phyloP scores from a whole-genome alignment of 2,888 invertebrate genomes.

The Meandrusa payeni region DNA sequence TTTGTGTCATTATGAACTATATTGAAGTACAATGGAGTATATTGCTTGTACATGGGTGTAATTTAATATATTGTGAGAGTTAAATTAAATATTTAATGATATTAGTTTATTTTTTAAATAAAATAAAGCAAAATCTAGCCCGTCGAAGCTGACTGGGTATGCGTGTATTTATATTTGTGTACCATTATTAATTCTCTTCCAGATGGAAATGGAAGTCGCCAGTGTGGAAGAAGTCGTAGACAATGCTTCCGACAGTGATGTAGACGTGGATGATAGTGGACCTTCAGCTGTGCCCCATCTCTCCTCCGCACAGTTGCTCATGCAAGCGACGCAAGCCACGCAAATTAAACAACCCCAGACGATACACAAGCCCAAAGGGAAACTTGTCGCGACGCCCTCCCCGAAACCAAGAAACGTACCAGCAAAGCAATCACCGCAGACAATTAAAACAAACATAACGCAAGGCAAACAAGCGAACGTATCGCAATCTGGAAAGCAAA shows the following conservation, averaged over 20 bases:
- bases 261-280: constrained; percentile 64
- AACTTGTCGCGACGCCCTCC: constrained; percentile 42
- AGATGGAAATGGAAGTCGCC: constrained; percentile 51
- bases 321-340: constrained; percentile 55
- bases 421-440: constrained; percentile 28
- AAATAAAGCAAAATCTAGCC: too few relatives aligned
- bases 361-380: constrained; percentile 41
- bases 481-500: constrained; percentile 17
- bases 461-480: constrained; percentile 20
- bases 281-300: constrained; percentile 43
- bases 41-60: too few relatives aligned
- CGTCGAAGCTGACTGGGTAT: too few relatives aligned
- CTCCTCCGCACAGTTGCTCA: constrained; percentile 65
- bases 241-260: constrained; percentile 67
- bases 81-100: too few relatives aligned
- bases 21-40: too few relatives aligned
- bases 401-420: constrained; percentile 38
- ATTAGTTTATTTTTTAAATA: too few relatives aligned
- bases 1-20: too few relatives aligned
- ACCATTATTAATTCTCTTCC: background rate
- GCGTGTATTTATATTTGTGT: too few relatives aligned
- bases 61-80: too few relatives aligned
- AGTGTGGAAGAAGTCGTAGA: constrained; percentile 54
- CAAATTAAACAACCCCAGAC: constrained; percentile 37
- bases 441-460: constrained; percentile 24